Evolutionary conservation across 2,888 invertebrate genomes (phyloP).

Genomic region (Parnassius mnemosyne): DNA sequence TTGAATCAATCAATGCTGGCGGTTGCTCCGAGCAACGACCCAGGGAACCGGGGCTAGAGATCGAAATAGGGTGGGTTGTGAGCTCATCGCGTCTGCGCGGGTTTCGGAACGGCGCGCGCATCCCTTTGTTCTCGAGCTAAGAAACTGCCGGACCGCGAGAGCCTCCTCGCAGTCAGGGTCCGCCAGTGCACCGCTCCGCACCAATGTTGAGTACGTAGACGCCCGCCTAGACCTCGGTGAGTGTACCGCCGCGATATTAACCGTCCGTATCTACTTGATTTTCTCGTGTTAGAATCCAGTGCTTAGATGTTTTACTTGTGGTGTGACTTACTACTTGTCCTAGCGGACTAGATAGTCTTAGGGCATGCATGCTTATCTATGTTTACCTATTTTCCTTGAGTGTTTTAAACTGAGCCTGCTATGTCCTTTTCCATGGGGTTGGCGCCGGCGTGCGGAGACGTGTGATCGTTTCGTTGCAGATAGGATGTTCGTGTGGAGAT

Average conservation of each 20-base stretch:
- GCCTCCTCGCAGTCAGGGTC: conserved; percentile 23
- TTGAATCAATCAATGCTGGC: conserved; percentile 8
- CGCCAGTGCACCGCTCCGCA: conserved; percentile 34
- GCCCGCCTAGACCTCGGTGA: conserved; percentile 54
- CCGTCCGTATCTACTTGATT: conserved; percentile 26
- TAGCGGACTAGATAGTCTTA: conserved; percentile 68
- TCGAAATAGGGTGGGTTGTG: conserved; percentile 52
- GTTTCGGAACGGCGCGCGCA: conserved; percentile 16
- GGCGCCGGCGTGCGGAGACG: conserved; percentile 50
- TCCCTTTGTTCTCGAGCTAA: conserved; percentile 19
- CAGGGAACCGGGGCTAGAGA: conserved; percentile 36
- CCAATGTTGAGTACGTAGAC: conserved; percentile 50
- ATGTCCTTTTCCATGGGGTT: conserved; percentile 55
- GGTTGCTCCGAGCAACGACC: conserved; percentile 18
- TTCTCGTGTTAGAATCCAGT: conserved; percentile 48
- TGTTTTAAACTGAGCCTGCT: conserved; percentile 57
- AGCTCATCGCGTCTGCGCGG: conserved; percentile 29
- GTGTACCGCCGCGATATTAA: conserved; percentile 35
- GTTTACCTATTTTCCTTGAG: conserved; percentile 58
- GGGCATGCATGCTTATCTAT: conserved; percentile 74
- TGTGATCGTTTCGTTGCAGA: conserved; percentile 67
- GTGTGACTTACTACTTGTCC: conserved; percentile 49
- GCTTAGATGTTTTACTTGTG: conserved; percentile 54
- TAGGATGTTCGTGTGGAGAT: conserved; percentile 70
- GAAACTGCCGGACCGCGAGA: conserved; percentile 5